Conservation (phyloP, 1,140 invertebrate species). For the Caenorhabditis brenneri region DNA sequence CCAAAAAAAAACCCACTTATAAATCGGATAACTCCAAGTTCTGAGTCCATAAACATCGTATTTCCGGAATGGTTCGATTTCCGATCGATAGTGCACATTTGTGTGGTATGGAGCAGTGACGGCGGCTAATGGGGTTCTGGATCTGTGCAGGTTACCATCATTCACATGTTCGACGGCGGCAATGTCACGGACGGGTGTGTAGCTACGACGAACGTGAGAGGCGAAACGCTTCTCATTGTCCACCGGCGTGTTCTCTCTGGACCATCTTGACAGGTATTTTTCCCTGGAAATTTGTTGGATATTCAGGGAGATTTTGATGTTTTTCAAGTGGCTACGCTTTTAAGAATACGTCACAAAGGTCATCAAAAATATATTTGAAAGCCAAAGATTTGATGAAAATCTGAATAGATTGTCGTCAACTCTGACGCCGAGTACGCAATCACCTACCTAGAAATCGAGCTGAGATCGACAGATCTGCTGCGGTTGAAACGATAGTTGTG, state of each 20-base stretch:
- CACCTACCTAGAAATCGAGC: constrained; percentile 86
- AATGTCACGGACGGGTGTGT: constrained; percentile 57
- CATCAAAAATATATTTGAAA: too few species aligned
- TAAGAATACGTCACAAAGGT: too few species aligned
- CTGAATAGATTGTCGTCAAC: too few species aligned
- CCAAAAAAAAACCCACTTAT: constrained; percentile 49
- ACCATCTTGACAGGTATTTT: constrained; percentile 59
- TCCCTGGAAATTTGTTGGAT: constrained; percentile 43
- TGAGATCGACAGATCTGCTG: constrained; percentile 56
- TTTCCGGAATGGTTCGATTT: constrained; percentile 54
- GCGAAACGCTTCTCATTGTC: constrained; percentile 49
- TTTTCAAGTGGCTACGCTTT: background rate
- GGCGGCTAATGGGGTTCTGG: constrained; percentile 52
- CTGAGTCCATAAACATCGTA: constrained; percentile 57
- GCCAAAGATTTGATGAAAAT: too few species aligned
- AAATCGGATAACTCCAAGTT: constrained; percentile 60
- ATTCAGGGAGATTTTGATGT: background rate
- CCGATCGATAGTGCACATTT: constrained; percentile 53
- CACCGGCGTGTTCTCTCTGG: constrained; percentile 56
- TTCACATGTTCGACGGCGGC: constrained; percentile 21
- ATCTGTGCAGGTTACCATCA: constrained; percentile 20
- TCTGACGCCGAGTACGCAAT: too few species aligned
- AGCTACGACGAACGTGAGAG: constrained; percentile 52
- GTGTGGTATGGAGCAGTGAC: constrained; percentile 58
- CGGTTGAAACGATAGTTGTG: constrained; percentile 42